These are phyloP conservation scores for Molossus molossus DNA, from an alignment of 2,797 vertebrate species.

Conservation along the genomic window DNA sequence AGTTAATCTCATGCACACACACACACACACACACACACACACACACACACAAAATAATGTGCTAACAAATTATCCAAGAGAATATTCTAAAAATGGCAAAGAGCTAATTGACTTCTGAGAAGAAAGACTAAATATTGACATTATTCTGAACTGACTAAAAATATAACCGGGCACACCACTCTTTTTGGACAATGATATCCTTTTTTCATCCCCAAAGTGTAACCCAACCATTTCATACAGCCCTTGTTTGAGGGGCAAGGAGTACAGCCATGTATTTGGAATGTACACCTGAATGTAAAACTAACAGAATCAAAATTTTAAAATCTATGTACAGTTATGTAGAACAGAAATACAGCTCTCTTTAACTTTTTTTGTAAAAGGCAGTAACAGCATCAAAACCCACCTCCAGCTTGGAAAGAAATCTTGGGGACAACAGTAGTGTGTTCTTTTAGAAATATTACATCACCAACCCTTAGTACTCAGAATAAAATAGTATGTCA, in stretches of 20 bases:
- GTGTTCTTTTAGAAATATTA: neutral
- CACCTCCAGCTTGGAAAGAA: conserved; percentile 13
- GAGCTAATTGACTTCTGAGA: conserved; percentile 90
- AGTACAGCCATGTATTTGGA: conserved; percentile 55
- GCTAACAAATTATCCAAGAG: conserved; percentile 92
- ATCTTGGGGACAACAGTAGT: neutral
- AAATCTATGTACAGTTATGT: conserved; percentile 69
- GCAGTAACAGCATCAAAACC: conserved; percentile 10
- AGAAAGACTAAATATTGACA: conserved; percentile 89
- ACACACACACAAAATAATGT: no score
- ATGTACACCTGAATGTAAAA: conserved; percentile 64
- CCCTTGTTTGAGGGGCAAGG: neutral
- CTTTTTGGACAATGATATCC: conserved; percentile 88
- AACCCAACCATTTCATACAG: conserved; percentile 69
- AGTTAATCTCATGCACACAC: neutral
- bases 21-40: no score
- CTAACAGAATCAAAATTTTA: conserved; percentile 56
- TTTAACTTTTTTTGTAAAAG: neutral
- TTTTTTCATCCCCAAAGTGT: conserved; percentile 68
- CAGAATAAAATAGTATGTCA: neutral
- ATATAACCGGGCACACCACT: conserved; percentile 89
- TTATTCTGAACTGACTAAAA: conserved; percentile 91
- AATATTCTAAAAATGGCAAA: conserved; percentile 95
- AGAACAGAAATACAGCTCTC: conserved; percentile 48
- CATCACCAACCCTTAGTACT: neutral